Evolutionary conservation across 2,888 invertebrate species (phyloP).

Genomic region (Rhamphomyia laevipes): DNA sequence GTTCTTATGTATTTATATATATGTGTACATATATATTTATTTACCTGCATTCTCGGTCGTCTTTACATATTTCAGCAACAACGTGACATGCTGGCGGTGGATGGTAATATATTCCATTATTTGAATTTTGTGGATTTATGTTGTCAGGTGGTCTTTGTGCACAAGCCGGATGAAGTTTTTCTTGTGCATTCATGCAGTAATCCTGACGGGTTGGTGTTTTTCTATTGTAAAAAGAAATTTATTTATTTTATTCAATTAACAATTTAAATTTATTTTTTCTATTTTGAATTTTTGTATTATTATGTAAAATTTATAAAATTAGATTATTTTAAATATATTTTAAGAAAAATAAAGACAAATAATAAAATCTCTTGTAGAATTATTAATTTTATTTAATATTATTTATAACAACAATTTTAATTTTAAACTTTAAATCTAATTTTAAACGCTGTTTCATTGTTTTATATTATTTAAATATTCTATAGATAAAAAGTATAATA

Average conservation of each 20-base stretch:
- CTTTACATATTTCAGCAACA: constrained; percentile 71
- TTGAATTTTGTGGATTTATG: constrained; percentile 38
- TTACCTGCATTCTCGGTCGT: constrained; percentile 76
- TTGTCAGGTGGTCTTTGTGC: constrained; percentile 65
- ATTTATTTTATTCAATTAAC: background rate
- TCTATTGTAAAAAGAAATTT: constrained; percentile 37
- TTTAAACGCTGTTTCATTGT: too few relatives aligned
- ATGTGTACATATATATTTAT: constrained; percentile 16
- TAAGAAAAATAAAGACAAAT: too few relatives aligned
- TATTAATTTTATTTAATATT: too few relatives aligned
- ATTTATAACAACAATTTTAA: too few relatives aligned
- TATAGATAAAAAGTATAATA: too few relatives aligned
- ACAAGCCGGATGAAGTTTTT: constrained; percentile 79
- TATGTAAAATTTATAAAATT: too few relatives aligned
- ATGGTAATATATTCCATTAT: constrained; percentile 38
- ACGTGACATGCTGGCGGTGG: constrained; percentile 79
- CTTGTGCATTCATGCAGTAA: constrained; percentile 79
- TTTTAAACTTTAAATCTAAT: too few relatives aligned
- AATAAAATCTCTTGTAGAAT: too few relatives aligned
- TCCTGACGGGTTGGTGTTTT: constrained; percentile 79
- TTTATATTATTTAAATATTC: too few relatives aligned
- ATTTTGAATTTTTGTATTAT: background rate
- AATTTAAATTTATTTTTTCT: too few relatives aligned
- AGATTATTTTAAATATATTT: too few relatives aligned
- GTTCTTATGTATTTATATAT: background rate